Base-by-base conservation (phyloP, 1,140 invertebrate genomes). In the Neomicropteryx cornuta region DNA sequence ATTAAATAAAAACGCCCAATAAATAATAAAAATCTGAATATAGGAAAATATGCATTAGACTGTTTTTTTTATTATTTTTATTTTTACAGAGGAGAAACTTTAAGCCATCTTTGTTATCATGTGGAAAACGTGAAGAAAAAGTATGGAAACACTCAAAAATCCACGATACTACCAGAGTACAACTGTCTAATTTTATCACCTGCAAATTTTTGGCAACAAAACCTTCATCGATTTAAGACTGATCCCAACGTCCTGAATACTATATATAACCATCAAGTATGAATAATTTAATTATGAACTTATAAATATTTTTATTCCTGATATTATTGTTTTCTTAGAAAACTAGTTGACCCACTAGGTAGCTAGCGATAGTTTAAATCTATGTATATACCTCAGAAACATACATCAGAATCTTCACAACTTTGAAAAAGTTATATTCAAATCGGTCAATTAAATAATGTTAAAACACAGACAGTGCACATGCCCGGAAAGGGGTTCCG, bases 161-260 rank as follows among this genome's bases (percentile, higher is more conserved):
- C 75, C 66, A 50, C 57, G 6, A 66, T 86, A 40, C 66, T 94
- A 18, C 92, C 93, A 0, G 83, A 95, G 56, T 95, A 91, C 56
- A 85, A 79, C 56, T 97, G 94, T 58, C 68, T 97, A 1, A 62
- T 92, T n/a, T 58, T 97, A 0, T 96, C 92, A 3, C 93, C 94
- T 1, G 89, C 89, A 1, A 94, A 93, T 64, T 70, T 97, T 18
- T 97, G 93, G 93, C 77, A 83, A 41, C 79, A 85, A 53, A 87
- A 89, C 59, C 63, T 78, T 4, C 75, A 82, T 48, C 65, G 76
- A 18, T 91, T 87, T 53, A 73, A 78, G 23, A 65, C 78, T 39
- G 87, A 92, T 56, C 70, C 74, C 11, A 81, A 86, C 53, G 75
- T 91, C 44, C 64, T 90, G 29, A 76, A 71, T 35, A 91, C 86